Evolutionary conservation across 92 coral and sea anemone species (phyloP).

Genomic region (Isaurus tuberculatus): DNA sequence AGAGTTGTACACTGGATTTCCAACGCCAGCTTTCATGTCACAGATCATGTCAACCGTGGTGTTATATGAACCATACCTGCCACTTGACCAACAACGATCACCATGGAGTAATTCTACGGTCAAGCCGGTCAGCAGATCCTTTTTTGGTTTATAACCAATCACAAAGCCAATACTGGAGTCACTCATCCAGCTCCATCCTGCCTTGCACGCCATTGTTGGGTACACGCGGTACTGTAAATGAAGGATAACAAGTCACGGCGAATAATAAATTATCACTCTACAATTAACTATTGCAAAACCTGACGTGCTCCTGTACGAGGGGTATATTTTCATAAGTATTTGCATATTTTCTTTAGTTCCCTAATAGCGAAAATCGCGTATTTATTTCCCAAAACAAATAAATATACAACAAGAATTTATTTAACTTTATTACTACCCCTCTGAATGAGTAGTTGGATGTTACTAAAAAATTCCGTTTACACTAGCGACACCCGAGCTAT

Average conservation of each 20-base stretch:
- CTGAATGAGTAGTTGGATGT: too few relatives aligned
- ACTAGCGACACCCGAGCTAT: too few relatives aligned
- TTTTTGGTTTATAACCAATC: conserved; percentile 72
- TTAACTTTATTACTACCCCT: too few relatives aligned
- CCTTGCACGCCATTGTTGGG: conserved; percentile 82
- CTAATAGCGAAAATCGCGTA: too few relatives aligned
- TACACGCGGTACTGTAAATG: conserved; percentile 35
- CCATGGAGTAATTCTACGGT: conserved; percentile 77
- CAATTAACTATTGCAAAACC: too few relatives aligned
- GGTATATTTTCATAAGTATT: too few relatives aligned
- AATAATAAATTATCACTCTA: background rate
- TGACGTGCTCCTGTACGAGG: too few relatives aligned
- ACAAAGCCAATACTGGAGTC: conserved; percentile 72
- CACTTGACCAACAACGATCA: conserved; percentile 52
- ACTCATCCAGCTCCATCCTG: conserved; percentile 60
- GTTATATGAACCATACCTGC: conserved; percentile 13
- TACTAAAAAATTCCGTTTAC: too few relatives aligned
- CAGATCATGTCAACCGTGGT: conserved; percentile 73
- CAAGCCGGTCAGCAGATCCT: conserved; percentile 71
- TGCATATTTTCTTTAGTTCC: too few relatives aligned
- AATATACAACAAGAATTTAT: too few relatives aligned
- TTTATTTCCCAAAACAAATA: too few relatives aligned
- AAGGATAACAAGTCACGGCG: background rate
- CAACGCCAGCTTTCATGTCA: conserved; percentile 78
- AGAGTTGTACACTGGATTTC: conserved; percentile 77